phyloP scores from a whole-genome alignment of 2,113 vertebrate species.

The Salvelinus alpinus region DNA sequence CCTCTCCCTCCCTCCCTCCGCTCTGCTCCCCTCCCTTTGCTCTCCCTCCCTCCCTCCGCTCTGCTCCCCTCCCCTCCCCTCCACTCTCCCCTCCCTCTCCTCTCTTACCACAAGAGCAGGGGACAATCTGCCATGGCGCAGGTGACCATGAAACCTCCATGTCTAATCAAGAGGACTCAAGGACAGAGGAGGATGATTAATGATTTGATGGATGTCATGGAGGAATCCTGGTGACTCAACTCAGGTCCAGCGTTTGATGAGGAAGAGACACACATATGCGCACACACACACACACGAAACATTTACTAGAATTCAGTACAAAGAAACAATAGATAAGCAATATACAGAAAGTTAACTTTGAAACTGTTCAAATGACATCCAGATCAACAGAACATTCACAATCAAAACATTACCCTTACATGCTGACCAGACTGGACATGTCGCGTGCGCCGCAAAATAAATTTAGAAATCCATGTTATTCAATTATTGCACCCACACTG shows the following conservation, averaged over 20 bases:
- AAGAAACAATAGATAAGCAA: too few species aligned
- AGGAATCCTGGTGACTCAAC: not conserved
- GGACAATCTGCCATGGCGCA: not conserved
- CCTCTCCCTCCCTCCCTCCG: too few species aligned
- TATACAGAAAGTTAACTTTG: too few species aligned
- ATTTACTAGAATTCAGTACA: too few species aligned
- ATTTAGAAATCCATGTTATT: too few species aligned
- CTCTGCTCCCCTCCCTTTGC: too few species aligned
- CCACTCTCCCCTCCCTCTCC: not conserved
- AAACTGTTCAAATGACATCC: not conserved
- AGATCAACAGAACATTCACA: not conserved
- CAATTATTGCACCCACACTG: too few species aligned
- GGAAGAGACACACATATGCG: not conserved
- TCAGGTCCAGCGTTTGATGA: not conserved
- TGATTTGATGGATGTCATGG: not conserved
- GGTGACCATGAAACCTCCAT: slow-evolving; percentile 5
- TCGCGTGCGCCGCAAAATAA: too few species aligned
- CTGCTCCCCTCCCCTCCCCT: not conserved
- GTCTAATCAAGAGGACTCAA: not conserved
- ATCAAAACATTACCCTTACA: not conserved
- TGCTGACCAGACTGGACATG: too few species aligned
- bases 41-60: not conserved
- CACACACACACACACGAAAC: not conserved
- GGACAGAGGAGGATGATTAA: not conserved
- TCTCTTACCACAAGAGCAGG: not conserved